Percentiles rank a stretch among this genome's conserved stretches.
These are phyloP conservation scores for Perca schrenkii DNA, from an alignment of 2,113 vertebrate species.

Conservation along the genomic window DNA sequence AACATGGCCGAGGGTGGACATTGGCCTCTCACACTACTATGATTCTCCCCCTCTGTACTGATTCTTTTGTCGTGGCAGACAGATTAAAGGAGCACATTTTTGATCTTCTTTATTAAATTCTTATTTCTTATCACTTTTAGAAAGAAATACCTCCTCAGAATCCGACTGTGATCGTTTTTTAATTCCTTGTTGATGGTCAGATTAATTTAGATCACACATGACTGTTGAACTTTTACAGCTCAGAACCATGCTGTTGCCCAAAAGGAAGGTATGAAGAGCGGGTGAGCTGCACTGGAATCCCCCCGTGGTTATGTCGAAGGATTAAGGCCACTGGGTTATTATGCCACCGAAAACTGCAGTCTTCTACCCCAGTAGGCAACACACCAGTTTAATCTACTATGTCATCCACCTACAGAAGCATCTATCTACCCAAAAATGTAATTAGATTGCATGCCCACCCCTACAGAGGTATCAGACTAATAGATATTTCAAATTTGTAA, in stretches of 20 bases:
- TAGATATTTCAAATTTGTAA: background rate
- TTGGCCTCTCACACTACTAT: conserved; percentile 16
- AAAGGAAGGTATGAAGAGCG: conserved; percentile 35
- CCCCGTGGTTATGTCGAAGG: conserved; percentile 57
- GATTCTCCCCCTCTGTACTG: background rate
- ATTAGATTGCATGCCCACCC: background rate
- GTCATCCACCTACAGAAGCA: conserved; percentile 50
- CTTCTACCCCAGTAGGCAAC: conserved; percentile 55
- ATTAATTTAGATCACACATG: background rate
- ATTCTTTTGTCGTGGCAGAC: conserved; percentile 4
- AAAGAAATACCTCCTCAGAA: background rate
- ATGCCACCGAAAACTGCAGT: conserved; percentile 67
- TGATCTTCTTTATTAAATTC: conserved; percentile 12
- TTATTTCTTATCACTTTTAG: conserved; percentile 6
- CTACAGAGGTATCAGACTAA: conserved; percentile 11
- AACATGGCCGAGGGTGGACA: conserved; percentile 28
- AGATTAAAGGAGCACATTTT: conserved; percentile 13
- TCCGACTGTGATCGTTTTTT: background rate
- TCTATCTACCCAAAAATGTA: conserved; percentile 21
- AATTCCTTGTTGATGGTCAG: background rate
- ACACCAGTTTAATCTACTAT: conserved; percentile 62
- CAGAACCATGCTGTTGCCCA: conserved; percentile 9
- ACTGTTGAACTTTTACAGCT: conserved; percentile 21
- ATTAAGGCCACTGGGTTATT: conserved; percentile 84
- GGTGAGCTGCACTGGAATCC: conserved; percentile 48